Base-by-base conservation (phyloP, 2,888 invertebrate species). In the Margaritifera margaritifera region DNA sequence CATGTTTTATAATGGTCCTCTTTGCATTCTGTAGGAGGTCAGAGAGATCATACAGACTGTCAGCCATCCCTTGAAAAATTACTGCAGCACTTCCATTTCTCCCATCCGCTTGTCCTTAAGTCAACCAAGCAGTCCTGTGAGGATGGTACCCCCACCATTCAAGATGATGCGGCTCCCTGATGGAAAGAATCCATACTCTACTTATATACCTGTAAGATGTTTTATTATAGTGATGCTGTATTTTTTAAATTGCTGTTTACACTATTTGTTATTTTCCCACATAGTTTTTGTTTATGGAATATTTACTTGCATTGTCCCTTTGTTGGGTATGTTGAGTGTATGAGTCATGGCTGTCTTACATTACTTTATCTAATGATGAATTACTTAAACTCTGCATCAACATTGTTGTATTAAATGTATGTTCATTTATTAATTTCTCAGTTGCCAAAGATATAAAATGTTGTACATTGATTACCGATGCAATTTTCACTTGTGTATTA, bases 161-260 rank as follows among this genome's bases (percentile, higher is more conserved):
- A 71, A 66, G 56, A 72, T 74, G 24, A 74, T 81, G 25, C 69
- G 71, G 58, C 77, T 87, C 1, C 87, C 87, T 25, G 85, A 87
- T 80, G 87, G 87, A 15, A 80, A 81, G 20, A 82, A 86, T 66
- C 87, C 87, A 22, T 87, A 84, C 65, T 75, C 81, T 24, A 71
- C 81, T 59, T 80, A 79, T 67, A 77, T 86, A 20, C 76, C 80
- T 67, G 86, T 84, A 75, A 78, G 80, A 61, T 61, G 20, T 50
- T 19, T 56, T 55, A n/a, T 24, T 31, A 19, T 59, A 57, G 0
- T 58, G 55, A 57, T 4, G 24, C 56, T 22, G 25, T 24, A 56
- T 53, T 22, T 64, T 60, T 19, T 54, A 8, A 54, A 55, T 27
- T 54, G 27, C 11, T 19, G 51, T 15, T 20, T n/a, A 31, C 8